Evolutionary conservation across 1,140 invertebrate species (phyloP), one percentile per base, ranked within the genome.

Genomic region (Lineus longissimus): DNA sequence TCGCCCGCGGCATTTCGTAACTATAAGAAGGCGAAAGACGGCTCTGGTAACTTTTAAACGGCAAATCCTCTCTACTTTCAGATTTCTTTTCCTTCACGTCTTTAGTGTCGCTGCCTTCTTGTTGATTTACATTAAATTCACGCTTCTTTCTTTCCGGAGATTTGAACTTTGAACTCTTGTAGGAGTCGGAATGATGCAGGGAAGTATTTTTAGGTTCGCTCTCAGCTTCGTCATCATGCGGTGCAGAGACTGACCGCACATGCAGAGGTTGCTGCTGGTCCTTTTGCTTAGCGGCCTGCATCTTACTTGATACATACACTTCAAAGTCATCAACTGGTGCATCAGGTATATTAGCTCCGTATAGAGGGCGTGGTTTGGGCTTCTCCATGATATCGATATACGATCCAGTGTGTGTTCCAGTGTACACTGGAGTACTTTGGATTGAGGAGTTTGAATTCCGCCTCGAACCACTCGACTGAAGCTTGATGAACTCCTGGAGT

Each of bases 241-340:
- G 75, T 27, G 72, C 72, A 30, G 76, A 77, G 11, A 73, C 51
- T 17, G 70, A 75, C 17, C 76, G 54, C 1, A 77, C 64, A 63
- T 76, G 73, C 1, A 76, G 64, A 40, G 60, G 41, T 45, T 63
- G 17, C n/a, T 33, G 31, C 23, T 19, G 17, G 6, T 36, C 25
- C 6, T 27, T 9, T 11, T 57, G 17, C n/a, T n/a, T n/a, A 29
- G 23, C n/a, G 6, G 55, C 17, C 23, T 57, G 4, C n/a, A 23
- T 51, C 9, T 23, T 19, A 51, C 25, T 51, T 7, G 47, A 23
- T 2, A 80, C 76, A 61, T 74, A 67, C 27, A 78, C 70, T 64
- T 80, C 76, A 70, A 73, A 80, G 11, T 63, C 59, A 64, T 74
- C 70, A 11, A 47, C 9, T n/a, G 60, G 40, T 58, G 71, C 70